A percentile compares a stretch with the other conserved stretches of the same genome.
These are phyloP conservation scores for Styela clava DNA, from an alignment of 23 tunicate genomes.

Conservation along the genomic window DNA sequence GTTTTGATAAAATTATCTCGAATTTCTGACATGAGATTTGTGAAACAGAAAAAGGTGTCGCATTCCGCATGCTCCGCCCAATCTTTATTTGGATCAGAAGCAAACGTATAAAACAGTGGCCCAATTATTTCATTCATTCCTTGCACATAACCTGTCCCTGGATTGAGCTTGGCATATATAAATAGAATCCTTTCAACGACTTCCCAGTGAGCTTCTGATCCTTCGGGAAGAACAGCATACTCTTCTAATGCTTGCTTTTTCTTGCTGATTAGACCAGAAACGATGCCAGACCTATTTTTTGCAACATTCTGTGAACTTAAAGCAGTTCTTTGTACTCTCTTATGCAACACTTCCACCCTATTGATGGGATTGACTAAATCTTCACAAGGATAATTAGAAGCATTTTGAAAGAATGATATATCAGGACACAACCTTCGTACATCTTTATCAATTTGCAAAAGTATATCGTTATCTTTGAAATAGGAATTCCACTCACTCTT, in stretches of 20 bases:
- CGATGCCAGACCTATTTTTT: constrained; percentile 54
- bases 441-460: constrained; percentile 95
- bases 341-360: constrained; percentile 57
- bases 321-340: constrained; percentile 58
- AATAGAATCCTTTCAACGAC: constrained; percentile 94
- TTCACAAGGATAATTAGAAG: constrained; percentile 78
- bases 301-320: constrained; percentile 58
- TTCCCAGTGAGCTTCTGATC: constrained; percentile 96
- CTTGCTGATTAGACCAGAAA: constrained; percentile 35
- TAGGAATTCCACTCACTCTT: constrained; percentile 87
- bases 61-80: constrained; percentile 96
- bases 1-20: constrained; percentile 94
- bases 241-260: constrained; percentile 64
- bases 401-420: constrained; percentile 90
- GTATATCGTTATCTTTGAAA: constrained; percentile 85
- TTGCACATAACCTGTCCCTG: constrained; percentile 96
- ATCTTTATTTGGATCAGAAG: constrained; percentile 74
- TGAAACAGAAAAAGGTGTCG: constrained; percentile 97
- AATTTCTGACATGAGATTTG: constrained; percentile 89
- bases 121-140: constrained; percentile 99
- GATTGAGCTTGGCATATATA: constrained; percentile 94
- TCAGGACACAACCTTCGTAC: constrained; percentile 96
- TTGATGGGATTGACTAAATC: constrained; percentile 31
- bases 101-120: constrained; percentile 83
- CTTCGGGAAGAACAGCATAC: constrained; percentile 53